Evolutionary conservation across 2,797 vertebrate genomes (phyloP).

Genomic region (Eupleurogrammus muticus): DNA sequence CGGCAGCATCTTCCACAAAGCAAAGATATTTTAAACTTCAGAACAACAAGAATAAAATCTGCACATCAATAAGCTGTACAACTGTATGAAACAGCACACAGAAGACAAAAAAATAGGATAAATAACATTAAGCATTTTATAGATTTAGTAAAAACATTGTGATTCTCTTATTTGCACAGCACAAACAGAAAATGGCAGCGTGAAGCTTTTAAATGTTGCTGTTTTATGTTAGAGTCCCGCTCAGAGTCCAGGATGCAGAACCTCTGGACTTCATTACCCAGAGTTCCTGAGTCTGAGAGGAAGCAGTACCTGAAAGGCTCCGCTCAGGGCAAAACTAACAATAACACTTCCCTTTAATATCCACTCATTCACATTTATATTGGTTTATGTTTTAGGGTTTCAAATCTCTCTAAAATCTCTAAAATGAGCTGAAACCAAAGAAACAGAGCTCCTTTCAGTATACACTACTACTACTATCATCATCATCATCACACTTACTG

Average conservation of each 20-base stretch:
- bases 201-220: conserved; percentile 11
- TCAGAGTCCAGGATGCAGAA: not conserved
- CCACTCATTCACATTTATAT: too few species aligned
- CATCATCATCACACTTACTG: conserved; percentile 16
- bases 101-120: conserved; percentile 12
- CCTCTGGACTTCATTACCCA: conserved; percentile 40
- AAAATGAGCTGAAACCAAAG: not conserved
- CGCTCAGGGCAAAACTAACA: not conserved
- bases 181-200: conserved; percentile 33
- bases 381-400: not conserved
- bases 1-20: conserved; percentile 23
- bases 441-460: conserved; percentile 26
- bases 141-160: conserved; percentile 12
- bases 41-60: conserved; percentile 47
- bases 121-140: conserved; percentile 15
- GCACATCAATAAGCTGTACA: conserved; percentile 63
- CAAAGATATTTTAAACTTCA: conserved; percentile 27
- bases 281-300: conserved; percentile 22
- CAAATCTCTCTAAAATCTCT: not conserved
- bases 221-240: conserved; percentile 22
- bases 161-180: conserved; percentile 12
- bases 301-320: not conserved
- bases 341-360: not conserved
- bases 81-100: conserved; percentile 30
- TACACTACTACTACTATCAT: conserved; percentile 9